A percentile compares a stretch with the other conserved stretches of the same genome.
Evolutionary conservation across 1,140 invertebrate species (phyloP).

Genomic region (Drosophila rufa): DNA sequence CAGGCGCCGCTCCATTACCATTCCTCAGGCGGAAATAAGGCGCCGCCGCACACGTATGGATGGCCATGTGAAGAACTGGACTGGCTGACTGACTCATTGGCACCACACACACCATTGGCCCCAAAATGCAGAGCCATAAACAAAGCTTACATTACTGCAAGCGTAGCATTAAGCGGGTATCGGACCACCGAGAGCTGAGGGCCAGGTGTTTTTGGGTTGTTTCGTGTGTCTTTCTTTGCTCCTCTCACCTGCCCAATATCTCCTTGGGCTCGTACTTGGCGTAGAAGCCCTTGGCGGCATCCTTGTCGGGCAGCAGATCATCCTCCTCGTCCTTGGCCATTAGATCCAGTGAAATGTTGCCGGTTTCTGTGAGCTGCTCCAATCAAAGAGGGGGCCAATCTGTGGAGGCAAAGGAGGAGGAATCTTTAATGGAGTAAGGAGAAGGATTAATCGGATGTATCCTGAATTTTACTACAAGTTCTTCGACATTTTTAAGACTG

Average conservation of each 20-base stretch:
- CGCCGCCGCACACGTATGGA: conserved; percentile 15
- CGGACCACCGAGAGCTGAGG: conserved; percentile 12
- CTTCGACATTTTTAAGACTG: too few relatives aligned
- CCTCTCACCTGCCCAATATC: conserved; percentile 95
- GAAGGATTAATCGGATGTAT: not conserved
- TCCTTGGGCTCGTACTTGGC: conserved; percentile 99
- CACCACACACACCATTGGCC: conserved; percentile 22
- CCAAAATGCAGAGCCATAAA: conserved; percentile 42
- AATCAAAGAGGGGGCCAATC: conserved; percentile 16
- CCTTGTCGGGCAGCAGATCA: conserved; percentile 93
- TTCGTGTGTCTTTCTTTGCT: not conserved
- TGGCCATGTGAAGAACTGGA: conserved; percentile 11
- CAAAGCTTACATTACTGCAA: conserved; percentile 57
- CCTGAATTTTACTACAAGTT: not conserved
- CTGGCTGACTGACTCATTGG: conserved; percentile 42
- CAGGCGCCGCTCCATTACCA: conserved; percentile 34
- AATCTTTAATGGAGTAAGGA: not conserved
- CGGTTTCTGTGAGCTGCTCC: conserved; percentile 22
- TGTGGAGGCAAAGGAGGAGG: not conserved
- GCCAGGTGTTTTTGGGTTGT: not conserved
- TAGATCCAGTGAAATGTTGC: conserved; percentile 81
- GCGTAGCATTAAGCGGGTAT: conserved; percentile 40
- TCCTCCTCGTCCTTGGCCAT: conserved; percentile 92
- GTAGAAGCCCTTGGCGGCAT: conserved; percentile 97
- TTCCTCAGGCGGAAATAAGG: conserved; percentile 10